phyloP scores from a whole-genome alignment of 2,113 vertebrate species.

The Gavia stellata region DNA sequence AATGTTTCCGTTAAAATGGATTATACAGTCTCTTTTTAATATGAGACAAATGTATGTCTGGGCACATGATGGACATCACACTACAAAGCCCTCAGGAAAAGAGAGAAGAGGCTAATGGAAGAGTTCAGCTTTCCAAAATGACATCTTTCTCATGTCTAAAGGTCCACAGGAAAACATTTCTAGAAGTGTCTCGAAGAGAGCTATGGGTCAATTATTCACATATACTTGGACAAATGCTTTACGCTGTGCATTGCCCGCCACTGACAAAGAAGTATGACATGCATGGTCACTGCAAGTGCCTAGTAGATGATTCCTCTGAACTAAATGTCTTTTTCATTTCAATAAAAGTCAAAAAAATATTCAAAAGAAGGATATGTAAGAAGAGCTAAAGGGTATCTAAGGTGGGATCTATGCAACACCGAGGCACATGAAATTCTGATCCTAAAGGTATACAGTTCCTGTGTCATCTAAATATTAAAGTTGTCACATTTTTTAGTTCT shows the following conservation, averaged over 20 bases:
- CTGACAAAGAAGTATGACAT: background rate
- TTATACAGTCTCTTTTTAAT: background rate
- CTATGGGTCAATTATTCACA: background rate
- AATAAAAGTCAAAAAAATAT: background rate
- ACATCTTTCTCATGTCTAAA: background rate
- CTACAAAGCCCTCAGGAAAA: background rate
- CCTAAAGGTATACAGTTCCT: background rate
- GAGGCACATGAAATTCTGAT: background rate
- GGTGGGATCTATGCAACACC: accelerated
- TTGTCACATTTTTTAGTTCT: background rate
- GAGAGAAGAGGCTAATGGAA: background rate
- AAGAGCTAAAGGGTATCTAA: background rate
- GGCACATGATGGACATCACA: background rate
- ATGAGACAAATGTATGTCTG: background rate
- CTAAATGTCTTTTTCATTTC: background rate
- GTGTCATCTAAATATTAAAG: background rate
- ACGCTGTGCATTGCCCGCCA: background rate
- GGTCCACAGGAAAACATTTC: background rate
- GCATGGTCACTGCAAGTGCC: background rate
- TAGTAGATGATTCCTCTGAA: background rate
- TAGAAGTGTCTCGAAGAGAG: background rate
- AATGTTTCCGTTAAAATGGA: background rate
- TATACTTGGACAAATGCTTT: background rate
- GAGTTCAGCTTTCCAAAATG: background rate
- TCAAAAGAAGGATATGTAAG: background rate